A percentile compares a stretch with the other conserved stretches of the same genome.
These are phyloP conservation scores for Psettodes erumei DNA, from an alignment of 2,113 vertebrate genomes.

Conservation along the genomic window DNA sequence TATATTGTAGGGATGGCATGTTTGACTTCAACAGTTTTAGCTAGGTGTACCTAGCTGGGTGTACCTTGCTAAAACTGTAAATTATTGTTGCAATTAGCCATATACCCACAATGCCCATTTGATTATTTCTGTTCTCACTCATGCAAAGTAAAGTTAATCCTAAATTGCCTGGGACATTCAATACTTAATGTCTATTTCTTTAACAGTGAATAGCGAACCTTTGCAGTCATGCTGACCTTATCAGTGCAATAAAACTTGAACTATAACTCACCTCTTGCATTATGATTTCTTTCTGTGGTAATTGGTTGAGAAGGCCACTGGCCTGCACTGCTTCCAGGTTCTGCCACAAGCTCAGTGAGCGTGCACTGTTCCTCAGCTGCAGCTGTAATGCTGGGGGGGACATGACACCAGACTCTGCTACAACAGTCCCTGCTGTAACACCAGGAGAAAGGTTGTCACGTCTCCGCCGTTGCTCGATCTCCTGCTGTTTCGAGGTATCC, in stretches of 20 bases:
- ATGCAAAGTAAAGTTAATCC: background rate
- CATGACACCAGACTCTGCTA: constrained; percentile 50
- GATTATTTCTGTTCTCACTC: too few relatives aligned
- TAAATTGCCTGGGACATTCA: background rate
- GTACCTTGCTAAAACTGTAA: background rate
- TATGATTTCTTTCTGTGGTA: constrained; percentile 89
- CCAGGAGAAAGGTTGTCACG: constrained; percentile 83
- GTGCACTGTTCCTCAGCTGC: constrained; percentile 77
- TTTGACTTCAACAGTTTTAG: too few relatives aligned
- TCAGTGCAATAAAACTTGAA: background rate
- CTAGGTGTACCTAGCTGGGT: background rate
- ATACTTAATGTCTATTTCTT: background rate
- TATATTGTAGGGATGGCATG: too few relatives aligned
- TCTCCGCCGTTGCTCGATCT: constrained; percentile 92
- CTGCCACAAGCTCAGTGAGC: constrained; percentile 91
- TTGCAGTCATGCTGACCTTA: background rate
- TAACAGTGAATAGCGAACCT: background rate
- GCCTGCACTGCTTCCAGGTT: constrained; percentile 90
- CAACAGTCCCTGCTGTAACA: constrained; percentile 80
- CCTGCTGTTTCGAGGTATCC: constrained; percentile 92
- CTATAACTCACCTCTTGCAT: constrained; percentile 88
- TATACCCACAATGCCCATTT: too few relatives aligned
- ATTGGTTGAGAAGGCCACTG: constrained; percentile 87
- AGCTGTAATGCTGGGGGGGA: constrained; percentile 75
- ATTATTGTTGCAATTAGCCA: too few relatives aligned